phyloP scores from a whole-genome alignment of 2,113 vertebrate genomes.

The Amia ocellicauda region DNA sequence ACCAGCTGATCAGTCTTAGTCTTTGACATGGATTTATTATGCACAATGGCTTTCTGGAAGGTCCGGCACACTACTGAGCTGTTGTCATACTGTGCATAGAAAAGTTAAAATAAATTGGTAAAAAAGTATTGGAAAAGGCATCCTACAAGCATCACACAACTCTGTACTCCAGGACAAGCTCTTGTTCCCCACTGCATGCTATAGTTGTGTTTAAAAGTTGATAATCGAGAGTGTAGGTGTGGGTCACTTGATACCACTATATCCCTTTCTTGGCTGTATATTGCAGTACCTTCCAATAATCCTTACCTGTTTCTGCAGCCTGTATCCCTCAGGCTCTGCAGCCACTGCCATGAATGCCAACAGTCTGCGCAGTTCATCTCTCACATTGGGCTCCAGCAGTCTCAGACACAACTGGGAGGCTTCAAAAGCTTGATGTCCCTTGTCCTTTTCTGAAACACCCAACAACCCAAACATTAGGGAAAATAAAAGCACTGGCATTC shows the following conservation, averaged over 20 bases:
- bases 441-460: constrained; percentile 59
- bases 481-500: no score
- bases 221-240: no score
- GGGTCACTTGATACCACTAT: no score
- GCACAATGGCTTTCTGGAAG: constrained; percentile 71
- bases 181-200: no score
- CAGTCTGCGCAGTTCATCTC: constrained; percentile 69
- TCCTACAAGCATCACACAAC: no score
- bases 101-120: no score
- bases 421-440: constrained; percentile 61
- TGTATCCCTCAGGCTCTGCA: constrained; percentile 54
- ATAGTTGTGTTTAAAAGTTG: no score
- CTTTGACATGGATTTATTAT: constrained; percentile 62
- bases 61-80: constrained; percentile 62
- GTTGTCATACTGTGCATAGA: constrained; percentile 66
- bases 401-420: constrained; percentile 73
- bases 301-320: constrained; percentile 72
- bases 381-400: constrained; percentile 56
- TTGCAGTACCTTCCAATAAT: no score
- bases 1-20: constrained; percentile 62
- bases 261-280: no score
- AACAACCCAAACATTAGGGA: not conserved
- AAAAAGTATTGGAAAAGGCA: no score
- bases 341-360: constrained; percentile 66
- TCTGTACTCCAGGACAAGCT: no score